Evolutionary conservation across 2,888 invertebrate species (phyloP), one percentile per base, ranked within the genome.

Genomic region (Melanargia galathea): DNA sequence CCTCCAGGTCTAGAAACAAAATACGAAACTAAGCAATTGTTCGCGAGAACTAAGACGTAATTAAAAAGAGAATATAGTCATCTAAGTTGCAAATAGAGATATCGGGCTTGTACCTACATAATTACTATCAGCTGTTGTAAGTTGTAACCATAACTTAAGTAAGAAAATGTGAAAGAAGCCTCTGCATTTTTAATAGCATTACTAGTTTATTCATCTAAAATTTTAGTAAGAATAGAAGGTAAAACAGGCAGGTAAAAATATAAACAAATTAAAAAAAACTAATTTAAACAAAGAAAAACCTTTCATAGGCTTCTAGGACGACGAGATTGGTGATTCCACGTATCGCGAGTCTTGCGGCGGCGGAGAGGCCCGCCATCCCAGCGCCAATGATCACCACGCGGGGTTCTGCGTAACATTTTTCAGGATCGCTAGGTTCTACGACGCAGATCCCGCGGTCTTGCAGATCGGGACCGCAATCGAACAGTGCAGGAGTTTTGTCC

Each of bases 341-440:
- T 73, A 94, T 92, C 0, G 93, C 80, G 1, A 96, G 92, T 66
- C 95, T 92, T 68, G 95, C 94, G 0, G 96, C 96, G 0, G 96
- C 96, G 0, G 96, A 95, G 13, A 96, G 85, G 2, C 96, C 96
- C 0, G 96, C 95, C 83, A 96, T 93, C 16, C 96, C 96, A 0
- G 95, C 96, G 0, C 96, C 96, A 33, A 96, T 87, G 52, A 96
- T 94, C 2, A 96, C 93, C 20, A 96, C 93, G 0, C 92, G 92
- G 0, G 95, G 95, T 78, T 94, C 93, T 1, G 79, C 71, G 65
- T 72, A 85, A 58, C 84, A 84, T 73, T 77, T 71, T 10, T 80
- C 73, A 6, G 81, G 69, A 54, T 87, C 81, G 66, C 84, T 84
- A 7, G 87, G 74, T 10, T 87, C 84, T 24, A 80, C 68, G 10